Evolutionary conservation across 2,888 invertebrate species (phyloP), one percentile per base, ranked within the genome.

Genomic region (Aporophyla lueneburgensis): DNA sequence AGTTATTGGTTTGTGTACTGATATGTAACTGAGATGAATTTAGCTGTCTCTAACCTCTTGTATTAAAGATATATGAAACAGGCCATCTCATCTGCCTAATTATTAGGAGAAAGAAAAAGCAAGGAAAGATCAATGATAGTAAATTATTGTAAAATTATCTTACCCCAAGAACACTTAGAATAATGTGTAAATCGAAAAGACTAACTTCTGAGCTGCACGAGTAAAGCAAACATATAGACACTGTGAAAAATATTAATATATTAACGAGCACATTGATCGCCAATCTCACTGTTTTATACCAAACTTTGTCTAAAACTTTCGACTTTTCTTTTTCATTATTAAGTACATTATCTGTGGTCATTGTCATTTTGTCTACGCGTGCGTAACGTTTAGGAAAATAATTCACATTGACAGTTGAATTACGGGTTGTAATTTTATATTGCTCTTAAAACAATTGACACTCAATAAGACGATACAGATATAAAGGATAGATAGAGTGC

Each of bases 161-260:
- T 87, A 93, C 93, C 88, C 93, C 93, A 61, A 93, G 84, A 71
- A 91, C 92, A 80, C 92, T 90, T 0, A 91, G 70, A 65, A 92
- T 84, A 24, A 93, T 91, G 80, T 93, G 92, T 78, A 89, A 80
- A 68, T 91, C 85, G 76, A 84, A 88, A 0, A 75, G 58, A 51
- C 80, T 83, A 0, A 92, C 51, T 12, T 71, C 24, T 0, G 86
- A 78, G 24, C 84, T 83, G 46, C 83, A 90, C 10, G 90, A 83
- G 74, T 80, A 93, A n/a, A 89, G 58, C 10, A 93, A 66, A 85
- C 91, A 89, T 7, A 91, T 71, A 63, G 90, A 88, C 67, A 93
- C 88, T 10, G 91, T 90, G 6, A 93, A 73, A 66, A 87, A 85
- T 68, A 92, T 88, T 2, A 92, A 77, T 14, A 91, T 79, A 71